phyloP scores from a whole-genome alignment of 2,888 invertebrate genomes.

The Autographa gamma region DNA sequence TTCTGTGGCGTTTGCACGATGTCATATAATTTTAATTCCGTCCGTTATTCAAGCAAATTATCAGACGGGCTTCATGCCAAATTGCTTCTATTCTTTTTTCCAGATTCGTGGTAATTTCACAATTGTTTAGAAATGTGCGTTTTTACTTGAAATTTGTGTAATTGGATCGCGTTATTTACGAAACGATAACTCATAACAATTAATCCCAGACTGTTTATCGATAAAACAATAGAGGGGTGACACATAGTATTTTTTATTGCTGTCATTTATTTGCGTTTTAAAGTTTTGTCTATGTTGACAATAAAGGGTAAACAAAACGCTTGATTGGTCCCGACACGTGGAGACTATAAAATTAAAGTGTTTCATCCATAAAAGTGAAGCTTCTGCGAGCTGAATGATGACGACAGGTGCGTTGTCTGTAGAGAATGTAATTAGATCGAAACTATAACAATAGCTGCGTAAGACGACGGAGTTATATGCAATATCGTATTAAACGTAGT shows the following conservation, averaged over 20 bases:
- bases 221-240: slow-evolving; percentile 38
- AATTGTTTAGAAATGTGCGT: slow-evolving; percentile 22
- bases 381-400: slow-evolving; percentile 34
- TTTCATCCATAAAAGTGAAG: slow-evolving; percentile 28
- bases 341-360: slow-evolving; percentile 42
- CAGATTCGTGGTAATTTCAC: slow-evolving; percentile 18
- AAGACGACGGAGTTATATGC: neutral
- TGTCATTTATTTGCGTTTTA: slow-evolving; percentile 15
- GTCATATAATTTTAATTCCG: slow-evolving; percentile 46
- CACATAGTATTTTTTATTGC: slow-evolving; percentile 19
- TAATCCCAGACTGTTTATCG: slow-evolving; percentile 32
- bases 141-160: slow-evolving; percentile 27
- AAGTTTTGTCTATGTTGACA: slow-evolving; percentile 27
- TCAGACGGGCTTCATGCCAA: slow-evolving; percentile 52
- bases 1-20: slow-evolving; percentile 21
- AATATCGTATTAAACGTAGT: neutral
- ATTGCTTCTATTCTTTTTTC: slow-evolving; percentile 37
- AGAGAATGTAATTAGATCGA: slow-evolving; percentile 31
- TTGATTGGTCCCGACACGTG: slow-evolving; percentile 40
- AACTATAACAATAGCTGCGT: slow-evolving; percentile 27
- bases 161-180: slow-evolving; percentile 29
- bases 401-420: slow-evolving; percentile 28
- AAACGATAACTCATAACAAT: slow-evolving; percentile 32
- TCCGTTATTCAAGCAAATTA: slow-evolving; percentile 29
- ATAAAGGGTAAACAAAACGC: slow-evolving; percentile 39